A percentile compares a stretch with the other conserved stretches of the same genome.
phyloP scores from a whole-genome alignment of 2,797 vertebrate species.

The Enteromius unitaeniatus region DNA sequence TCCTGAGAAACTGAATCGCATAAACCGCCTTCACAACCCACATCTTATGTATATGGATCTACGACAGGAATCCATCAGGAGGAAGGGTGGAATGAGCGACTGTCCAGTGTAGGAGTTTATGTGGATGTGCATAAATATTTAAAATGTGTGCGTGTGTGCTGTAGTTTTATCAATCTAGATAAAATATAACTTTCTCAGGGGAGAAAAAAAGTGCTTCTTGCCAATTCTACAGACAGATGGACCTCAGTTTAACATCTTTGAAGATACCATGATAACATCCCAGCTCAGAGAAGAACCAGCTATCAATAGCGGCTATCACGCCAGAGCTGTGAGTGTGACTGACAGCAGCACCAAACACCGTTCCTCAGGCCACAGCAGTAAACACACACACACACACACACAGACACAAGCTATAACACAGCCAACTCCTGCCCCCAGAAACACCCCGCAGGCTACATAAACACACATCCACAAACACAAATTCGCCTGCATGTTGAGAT shows the following conservation, averaged over 20 bases:
- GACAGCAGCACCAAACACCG: conserved; percentile 41
- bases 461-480: neutral
- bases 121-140: conserved; percentile 15
- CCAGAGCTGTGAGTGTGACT: conserved; percentile 14
- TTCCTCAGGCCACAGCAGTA: neutral
- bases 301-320: conserved; percentile 46
- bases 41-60: neutral
- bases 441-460: conserved; percentile 2
- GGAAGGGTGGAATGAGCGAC: neutral
- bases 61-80: conserved; percentile 1
- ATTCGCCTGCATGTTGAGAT: neutral
- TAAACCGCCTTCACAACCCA: conserved; percentile 7
- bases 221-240: conserved; percentile 43
- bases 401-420: neutral
- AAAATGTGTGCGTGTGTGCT: neutral
- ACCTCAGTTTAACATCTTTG: conserved; percentile 41
- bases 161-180: conserved; percentile 17
- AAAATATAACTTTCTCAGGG: neutral
- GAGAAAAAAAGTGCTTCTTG: conserved; percentile 9
- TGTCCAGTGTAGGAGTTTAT: neutral
- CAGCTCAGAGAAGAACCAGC: conserved; percentile 5
- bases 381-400: neutral
- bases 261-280: conserved; percentile 40
- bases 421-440: conserved; percentile 1
- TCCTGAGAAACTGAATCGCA: conserved; percentile 5